Evolutionary conservation across 2,888 invertebrate species (phyloP).

Genomic region (Temnothorax rugatulus): DNA sequence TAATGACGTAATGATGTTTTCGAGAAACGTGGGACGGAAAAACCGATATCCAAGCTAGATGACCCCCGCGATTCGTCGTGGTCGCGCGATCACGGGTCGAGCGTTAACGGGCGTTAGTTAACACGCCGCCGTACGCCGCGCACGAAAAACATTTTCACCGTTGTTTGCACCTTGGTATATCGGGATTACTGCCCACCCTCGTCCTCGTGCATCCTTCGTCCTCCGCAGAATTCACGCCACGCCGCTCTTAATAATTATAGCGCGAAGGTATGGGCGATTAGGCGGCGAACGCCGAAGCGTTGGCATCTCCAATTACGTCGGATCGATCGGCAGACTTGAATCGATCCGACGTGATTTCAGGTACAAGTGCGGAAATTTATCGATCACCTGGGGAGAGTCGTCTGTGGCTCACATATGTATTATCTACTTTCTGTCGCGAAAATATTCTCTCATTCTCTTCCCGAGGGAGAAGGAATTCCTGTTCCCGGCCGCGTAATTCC

Average conservation of each 20-base stretch:
- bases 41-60: slow-evolving; percentile 52
- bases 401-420: not conserved
- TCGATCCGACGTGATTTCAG: slow-evolving; percentile 25
- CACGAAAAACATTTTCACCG: slow-evolving; percentile 14
- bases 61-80: slow-evolving; percentile 13
- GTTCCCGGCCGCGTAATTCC: not conserved
- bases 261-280: too few species aligned
- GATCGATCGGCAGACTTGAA: not conserved
- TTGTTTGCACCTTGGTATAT: slow-evolving; percentile 21
- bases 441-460: not conserved
- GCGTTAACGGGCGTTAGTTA: not conserved
- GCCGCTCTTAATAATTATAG: not conserved
- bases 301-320: not conserved
- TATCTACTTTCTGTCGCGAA: not conserved
- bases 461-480: not conserved
- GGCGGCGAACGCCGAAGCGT: not conserved
- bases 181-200: not conserved
- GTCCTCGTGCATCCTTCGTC: not conserved
- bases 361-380: not conserved
- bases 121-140: not conserved
- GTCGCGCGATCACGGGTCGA: slow-evolving; percentile 6
- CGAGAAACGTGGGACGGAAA: slow-evolving; percentile 58
- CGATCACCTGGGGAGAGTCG: not conserved
- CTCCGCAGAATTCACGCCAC: slow-evolving; percentile 1
- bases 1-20: slow-evolving; percentile 72